Percentiles rank a stretch among this genome's conserved stretches.
Evolutionary conservation across 2,797 vertebrate species (phyloP).

Genomic region (Euphonia xanthogaster): DNA sequence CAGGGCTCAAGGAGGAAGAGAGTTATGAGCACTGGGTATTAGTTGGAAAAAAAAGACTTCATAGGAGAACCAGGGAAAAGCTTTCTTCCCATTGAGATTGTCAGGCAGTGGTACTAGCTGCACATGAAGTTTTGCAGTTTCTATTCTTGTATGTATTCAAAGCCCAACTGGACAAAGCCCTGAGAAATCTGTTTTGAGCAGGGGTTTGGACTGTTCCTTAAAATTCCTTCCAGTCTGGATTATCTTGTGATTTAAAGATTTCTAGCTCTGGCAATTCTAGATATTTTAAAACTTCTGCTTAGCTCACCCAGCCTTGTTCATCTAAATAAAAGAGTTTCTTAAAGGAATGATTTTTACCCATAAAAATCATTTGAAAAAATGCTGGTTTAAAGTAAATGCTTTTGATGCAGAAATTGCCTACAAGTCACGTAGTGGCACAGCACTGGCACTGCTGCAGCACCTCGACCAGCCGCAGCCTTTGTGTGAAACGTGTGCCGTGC

Average conservation of each 20-base stretch:
- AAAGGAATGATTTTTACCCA: background rate
- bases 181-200: background rate
- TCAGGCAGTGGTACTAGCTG: background rate
- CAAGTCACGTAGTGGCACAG: background rate
- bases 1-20: background rate
- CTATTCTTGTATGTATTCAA: background rate
- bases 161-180: background rate
- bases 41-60: background rate
- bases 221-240: background rate
- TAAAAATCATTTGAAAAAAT: background rate
- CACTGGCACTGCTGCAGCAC: background rate
- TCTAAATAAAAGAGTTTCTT: background rate
- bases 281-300: background rate
- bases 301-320: background rate
- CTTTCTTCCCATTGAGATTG: background rate
- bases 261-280: background rate
- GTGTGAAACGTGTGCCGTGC: accelerated
- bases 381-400: background rate
- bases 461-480: background rate
- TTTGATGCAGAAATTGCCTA: background rate
- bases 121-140: background rate
- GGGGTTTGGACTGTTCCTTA: background rate
- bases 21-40: background rate
- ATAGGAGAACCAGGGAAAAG: background rate
- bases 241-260: background rate